A percentile compares a stretch with the other conserved stretches of the same genome.
Evolutionary conservation across 1,140 invertebrate species (phyloP).

Genomic region (Euglossa dilemma): DNA sequence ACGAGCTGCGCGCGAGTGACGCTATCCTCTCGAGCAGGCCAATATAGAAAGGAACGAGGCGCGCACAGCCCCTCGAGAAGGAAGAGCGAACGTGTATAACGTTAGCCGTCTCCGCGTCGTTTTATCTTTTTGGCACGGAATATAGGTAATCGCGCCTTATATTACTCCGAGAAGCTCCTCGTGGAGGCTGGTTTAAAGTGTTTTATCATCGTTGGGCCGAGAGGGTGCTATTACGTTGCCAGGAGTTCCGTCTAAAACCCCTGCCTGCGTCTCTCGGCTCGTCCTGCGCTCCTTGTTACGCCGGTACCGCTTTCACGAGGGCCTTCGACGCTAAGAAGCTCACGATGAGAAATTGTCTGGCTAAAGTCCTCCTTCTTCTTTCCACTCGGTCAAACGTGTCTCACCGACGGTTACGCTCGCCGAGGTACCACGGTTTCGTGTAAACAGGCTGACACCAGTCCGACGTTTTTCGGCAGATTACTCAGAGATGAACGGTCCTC

Average conservation of each 20-base stretch:
- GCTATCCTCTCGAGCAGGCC: conserved; percentile 12
- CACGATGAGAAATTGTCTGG: conserved; percentile 58
- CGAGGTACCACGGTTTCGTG: too few relatives aligned
- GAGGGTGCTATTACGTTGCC: conserved; percentile 44
- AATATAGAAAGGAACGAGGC: conserved; percentile 32
- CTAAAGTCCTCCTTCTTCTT: conserved; percentile 46
- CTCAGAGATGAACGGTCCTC: not conserved
- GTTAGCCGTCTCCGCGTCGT: not conserved
- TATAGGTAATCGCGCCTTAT: conserved; percentile 53
- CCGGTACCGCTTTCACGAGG: conserved; percentile 1
- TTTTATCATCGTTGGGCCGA: conserved; percentile 54
- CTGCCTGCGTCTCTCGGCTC: conserved; percentile 19
- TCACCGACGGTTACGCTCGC: not conserved
- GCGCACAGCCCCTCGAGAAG: not conserved
- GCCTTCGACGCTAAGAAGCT: conserved; percentile 56
- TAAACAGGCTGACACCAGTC: not conserved
- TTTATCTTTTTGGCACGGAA: conserved; percentile 51
- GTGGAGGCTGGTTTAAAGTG: conserved; percentile 52
- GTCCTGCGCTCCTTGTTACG: not conserved
- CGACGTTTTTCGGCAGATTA: not conserved
- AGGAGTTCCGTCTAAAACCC: not conserved
- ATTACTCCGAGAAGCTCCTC: conserved; percentile 41
- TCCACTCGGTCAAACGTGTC: conserved; percentile 42
- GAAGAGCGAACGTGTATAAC: not conserved
- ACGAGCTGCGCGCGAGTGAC: not conserved